phyloP scores from a whole-genome alignment of 2,797 vertebrate species.

The Megalops cyprinoides region DNA sequence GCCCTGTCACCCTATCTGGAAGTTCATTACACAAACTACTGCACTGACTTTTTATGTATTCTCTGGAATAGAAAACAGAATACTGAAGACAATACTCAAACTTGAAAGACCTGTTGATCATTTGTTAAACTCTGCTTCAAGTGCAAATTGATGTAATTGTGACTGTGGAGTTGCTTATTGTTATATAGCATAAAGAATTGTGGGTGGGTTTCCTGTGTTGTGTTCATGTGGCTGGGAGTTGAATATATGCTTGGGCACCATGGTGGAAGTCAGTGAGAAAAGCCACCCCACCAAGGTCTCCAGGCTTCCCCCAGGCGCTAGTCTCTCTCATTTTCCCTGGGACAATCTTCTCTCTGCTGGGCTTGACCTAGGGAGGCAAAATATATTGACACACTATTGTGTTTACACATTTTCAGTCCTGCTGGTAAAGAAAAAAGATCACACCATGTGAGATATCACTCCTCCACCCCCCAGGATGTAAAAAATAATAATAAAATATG shows the following conservation, averaged over 20 bases:
- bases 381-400: neutral
- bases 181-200: neutral
- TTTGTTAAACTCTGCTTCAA: neutral
- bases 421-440: neutral
- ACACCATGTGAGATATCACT: neutral
- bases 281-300: neutral
- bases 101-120: neutral
- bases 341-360: neutral
- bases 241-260: neutral
- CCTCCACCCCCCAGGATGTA: neutral
- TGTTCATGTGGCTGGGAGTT: neutral
- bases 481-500: constrained; percentile 1
- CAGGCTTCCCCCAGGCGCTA: neutral
- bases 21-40: neutral
- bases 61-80: neutral
- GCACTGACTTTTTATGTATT: neutral
- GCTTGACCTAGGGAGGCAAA: neutral
- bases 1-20: neutral
- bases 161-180: neutral
- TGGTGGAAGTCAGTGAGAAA: neutral
- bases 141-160: neutral
- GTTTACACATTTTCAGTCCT: neutral
- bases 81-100: neutral
- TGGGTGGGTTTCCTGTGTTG: neutral
- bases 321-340: neutral